These are phyloP conservation scores for Lamprologus ornatipinnis DNA, from an alignment of 2,113 vertebrate species.

Conservation along the genomic window DNA sequence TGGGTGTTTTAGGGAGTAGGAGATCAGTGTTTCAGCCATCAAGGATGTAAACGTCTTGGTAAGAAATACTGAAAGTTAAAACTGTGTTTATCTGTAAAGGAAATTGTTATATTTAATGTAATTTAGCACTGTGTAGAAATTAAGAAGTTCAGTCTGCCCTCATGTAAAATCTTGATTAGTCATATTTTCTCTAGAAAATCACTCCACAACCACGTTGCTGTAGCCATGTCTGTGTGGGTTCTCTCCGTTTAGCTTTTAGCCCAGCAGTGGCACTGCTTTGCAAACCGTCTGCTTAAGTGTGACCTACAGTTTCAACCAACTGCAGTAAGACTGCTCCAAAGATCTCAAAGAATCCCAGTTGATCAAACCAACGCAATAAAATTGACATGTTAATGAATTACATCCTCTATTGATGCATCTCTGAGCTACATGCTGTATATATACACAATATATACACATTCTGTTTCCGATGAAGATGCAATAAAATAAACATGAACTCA, in stretches of 20 bases:
- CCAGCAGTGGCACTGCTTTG: neutral
- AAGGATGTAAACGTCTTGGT: neutral
- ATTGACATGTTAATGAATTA: neutral
- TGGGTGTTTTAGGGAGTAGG: neutral
- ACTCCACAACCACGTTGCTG: neutral
- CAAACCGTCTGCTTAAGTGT: neutral
- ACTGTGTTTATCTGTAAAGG: neutral
- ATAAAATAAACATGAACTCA: slow-evolving; percentile 23
- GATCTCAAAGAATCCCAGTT: slow-evolving; percentile 17
- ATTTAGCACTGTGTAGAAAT: neutral
- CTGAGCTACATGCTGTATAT: slow-evolving; percentile 3
- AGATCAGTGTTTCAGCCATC: neutral
- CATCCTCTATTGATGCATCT: neutral
- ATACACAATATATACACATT: neutral
- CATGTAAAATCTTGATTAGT: neutral
- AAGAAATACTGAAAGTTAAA: neutral
- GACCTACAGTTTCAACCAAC: neutral
- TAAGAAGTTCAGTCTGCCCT: neutral
- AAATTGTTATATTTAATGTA: neutral
- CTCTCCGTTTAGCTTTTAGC: neutral
- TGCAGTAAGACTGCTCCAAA: neutral
- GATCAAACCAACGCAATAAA: neutral
- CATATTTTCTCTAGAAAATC: neutral
- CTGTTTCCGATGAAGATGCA: slow-evolving; percentile 33
- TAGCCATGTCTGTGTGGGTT: neutral